Conservation (phyloP, 2,113 vertebrate species). For the Dromaius novaehollandiae region DNA sequence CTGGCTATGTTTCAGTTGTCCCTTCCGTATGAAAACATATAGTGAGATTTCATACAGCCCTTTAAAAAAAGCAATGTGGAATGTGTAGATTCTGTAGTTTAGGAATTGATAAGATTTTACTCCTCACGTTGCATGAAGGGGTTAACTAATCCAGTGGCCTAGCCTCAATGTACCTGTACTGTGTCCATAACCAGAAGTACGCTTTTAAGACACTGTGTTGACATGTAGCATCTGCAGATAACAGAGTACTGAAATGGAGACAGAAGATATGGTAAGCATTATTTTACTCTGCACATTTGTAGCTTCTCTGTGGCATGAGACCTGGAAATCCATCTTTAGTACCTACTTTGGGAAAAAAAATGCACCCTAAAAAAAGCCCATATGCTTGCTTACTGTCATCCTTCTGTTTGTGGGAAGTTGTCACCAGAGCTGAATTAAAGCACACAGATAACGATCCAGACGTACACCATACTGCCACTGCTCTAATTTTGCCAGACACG, state of each 20-base stretch:
- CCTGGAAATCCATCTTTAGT: neutral
- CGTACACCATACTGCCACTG: neutral
- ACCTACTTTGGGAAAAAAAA: neutral
- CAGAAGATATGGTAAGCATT: neutral
- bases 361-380: neutral
- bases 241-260: neutral
- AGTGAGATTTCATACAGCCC: neutral
- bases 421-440: neutral
- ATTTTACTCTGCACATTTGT: neutral
- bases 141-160: neutral
- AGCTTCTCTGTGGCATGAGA: neutral
- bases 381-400: neutral
- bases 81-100: neutral
- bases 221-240: neutral
- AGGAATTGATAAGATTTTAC: neutral
- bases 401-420: neutral
- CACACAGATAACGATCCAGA: neutral
- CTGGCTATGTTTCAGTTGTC: neutral
- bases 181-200: neutral
- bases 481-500: neutral
- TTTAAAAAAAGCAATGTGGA: neutral
- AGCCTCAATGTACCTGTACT: no score
- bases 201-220: neutral
- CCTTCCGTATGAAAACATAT: accelerated
- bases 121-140: neutral